These are phyloP conservation scores for Ptilonorhynchus violaceus DNA, from an alignment of 2,113 vertebrate genomes.

Conservation along the genomic window DNA sequence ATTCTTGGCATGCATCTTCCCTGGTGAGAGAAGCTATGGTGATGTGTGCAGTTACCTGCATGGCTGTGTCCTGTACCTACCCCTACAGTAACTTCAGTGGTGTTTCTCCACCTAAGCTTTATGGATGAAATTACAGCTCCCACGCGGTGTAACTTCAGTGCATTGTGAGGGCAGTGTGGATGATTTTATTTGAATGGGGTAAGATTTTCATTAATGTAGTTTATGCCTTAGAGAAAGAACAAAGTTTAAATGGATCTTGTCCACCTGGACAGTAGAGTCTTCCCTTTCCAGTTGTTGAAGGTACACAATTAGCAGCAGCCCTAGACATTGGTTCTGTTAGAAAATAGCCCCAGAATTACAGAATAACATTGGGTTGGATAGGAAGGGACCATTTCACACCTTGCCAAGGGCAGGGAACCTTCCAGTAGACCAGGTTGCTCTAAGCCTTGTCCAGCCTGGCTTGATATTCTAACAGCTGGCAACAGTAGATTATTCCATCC, in stretches of 20 bases:
- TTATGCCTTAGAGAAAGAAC: not conserved
- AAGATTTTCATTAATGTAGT: not conserved
- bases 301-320: not conserved
- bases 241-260: not conserved
- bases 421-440: not conserved
- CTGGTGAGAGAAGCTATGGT: not conserved
- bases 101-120: not conserved
- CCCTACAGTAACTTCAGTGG: not conserved
- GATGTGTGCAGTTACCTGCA: not conserved
- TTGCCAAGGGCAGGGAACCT: not conserved
- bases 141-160: fast-evolving
- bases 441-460: not conserved
- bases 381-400: not conserved
- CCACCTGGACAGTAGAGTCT: not conserved
- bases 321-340: not conserved
- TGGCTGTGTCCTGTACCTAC: not conserved
- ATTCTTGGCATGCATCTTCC: not conserved
- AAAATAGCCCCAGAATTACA: not conserved
- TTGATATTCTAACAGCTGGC: not conserved
- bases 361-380: not conserved
- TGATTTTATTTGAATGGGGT: not conserved
- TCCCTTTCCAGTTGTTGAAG: not conserved
- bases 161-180: not conserved
- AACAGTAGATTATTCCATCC: not conserved
- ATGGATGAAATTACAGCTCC: not conserved